Evolutionary conservation across 2,113 vertebrate genomes (phyloP), one percentile per base, ranked within the genome.

Genomic region (Zosterops japonicus): DNA sequence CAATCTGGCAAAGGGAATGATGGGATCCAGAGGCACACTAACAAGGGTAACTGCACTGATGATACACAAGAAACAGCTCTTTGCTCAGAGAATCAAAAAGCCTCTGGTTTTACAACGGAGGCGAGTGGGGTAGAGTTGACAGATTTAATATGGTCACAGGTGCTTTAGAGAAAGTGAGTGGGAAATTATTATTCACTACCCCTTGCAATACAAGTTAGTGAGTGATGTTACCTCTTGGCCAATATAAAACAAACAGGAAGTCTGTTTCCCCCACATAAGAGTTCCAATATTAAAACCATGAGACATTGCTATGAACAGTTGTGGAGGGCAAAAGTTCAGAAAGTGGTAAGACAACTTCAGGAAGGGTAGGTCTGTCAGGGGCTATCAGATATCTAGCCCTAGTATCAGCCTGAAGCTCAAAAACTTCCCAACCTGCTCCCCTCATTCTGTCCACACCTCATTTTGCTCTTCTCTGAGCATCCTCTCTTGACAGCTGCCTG

Each of bases 311-410:
- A 7, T 31, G 42, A 92, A 72, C 27, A 67, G 14, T n/a, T 57
- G 31, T 9, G 59, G 61, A 83, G 88, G 68, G 67, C 55, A 70
- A 55, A 95, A 92, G 82, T 93, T 94, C 94, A 90, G 75, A 42
- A 94, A 94, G 59, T 42, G 28, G 14, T 86, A 42, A 94, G 79
- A 50, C 36, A 77, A 33, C 46, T 57, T 92, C 75, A 85, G 83
- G 94, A 92, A 95, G 46, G 67, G 49, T 49, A 85, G 46, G 63
- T 91, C 82, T 95, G 85, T 90, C 75, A 80, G 22, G 49, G 7
- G 18, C 67, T 87, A 64, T 72, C 61, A 76, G 31, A 46, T 61
- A 80, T 53, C 67, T 92, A 92, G 80, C 41, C 41, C 46, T 46
- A 70, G 41, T 55, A 72, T 50, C 70, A 94, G 70, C 88, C 82